Percentiles rank a stretch among this genome's conserved stretches.
These are phyloP conservation scores for Ramphastos sulfuratus DNA, from an alignment of 2,113 vertebrate species.

Conservation along the genomic window DNA sequence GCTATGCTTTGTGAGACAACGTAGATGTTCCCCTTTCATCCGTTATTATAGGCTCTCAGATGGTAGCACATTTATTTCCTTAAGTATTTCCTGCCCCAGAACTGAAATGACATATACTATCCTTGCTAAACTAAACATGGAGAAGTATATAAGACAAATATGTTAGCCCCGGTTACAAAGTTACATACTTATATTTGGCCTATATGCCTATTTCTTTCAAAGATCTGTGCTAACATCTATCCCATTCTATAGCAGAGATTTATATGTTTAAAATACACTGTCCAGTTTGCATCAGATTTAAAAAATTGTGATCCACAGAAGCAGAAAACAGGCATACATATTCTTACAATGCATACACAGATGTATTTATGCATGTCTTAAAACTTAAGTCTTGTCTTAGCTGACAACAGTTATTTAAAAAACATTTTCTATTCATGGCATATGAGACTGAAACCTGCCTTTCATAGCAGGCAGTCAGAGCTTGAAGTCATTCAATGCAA, in stretches of 20 bases:
- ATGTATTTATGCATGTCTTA: neutral
- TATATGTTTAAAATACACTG: neutral
- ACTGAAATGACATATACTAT: neutral
- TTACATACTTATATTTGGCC: neutral
- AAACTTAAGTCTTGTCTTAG: neutral
- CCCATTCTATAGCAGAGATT: neutral
- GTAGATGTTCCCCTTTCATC: neutral
- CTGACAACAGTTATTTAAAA: neutral
- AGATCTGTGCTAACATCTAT: neutral
- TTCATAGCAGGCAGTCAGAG: neutral
- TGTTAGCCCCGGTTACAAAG: neutral
- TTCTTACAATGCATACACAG: neutral
- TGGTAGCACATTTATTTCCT: neutral
- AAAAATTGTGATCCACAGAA: neutral
- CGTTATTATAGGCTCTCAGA: neutral
- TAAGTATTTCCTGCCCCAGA: neutral
- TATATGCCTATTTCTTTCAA: neutral
- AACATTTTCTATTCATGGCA: neutral
- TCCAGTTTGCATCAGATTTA: neutral
- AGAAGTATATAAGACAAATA: neutral
- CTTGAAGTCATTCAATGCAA: neutral
- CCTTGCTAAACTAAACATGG: neutral
- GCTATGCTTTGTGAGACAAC: neutral
- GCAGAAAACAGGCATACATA: neutral
- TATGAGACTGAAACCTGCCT: neutral